phyloP scores from a whole-genome alignment of 2,888 invertebrate species.

The Flabesymbios commensalis region DNA sequence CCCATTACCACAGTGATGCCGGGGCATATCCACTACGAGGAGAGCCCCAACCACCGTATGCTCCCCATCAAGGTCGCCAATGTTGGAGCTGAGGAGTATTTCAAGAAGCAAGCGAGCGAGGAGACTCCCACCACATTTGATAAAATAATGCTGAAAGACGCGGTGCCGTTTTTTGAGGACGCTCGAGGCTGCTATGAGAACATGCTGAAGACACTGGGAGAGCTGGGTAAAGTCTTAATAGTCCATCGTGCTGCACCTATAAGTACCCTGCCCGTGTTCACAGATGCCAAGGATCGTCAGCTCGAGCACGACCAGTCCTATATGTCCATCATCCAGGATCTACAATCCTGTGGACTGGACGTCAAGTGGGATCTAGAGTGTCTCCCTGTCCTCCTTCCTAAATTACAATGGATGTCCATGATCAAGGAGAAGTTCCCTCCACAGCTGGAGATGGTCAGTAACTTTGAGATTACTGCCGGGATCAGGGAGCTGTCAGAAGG shows the following conservation, averaged over 20 bases:
- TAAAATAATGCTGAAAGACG: conserved; percentile 52
- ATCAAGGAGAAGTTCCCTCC: conserved; percentile 50
- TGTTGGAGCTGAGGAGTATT: conserved; percentile 55
- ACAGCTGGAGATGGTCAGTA: conserved; percentile 50
- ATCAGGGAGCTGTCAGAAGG: conserved; percentile 56
- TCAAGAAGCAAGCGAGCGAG: conserved; percentile 33
- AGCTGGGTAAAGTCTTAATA: conserved; percentile 48
- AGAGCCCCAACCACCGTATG: conserved; percentile 39
- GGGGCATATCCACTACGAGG: conserved; percentile 52
- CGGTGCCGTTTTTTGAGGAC: conserved; percentile 47
- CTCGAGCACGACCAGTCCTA: conserved; percentile 49
- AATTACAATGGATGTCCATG: conserved; percentile 54
- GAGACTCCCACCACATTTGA: conserved; percentile 39
- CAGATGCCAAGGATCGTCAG: conserved; percentile 45
- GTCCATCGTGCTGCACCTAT: conserved; percentile 50
- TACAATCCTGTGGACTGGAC: conserved; percentile 45
- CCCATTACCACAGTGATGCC: conserved; percentile 50
- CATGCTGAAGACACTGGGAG: conserved; percentile 43
- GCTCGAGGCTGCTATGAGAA: conserved; percentile 45
- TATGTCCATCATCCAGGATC: conserved; percentile 48
- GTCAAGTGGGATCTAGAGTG: conserved; percentile 56
- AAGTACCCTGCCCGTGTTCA: conserved; percentile 52
- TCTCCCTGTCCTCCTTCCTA: conserved; percentile 49
- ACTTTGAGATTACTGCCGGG: conserved; percentile 47
- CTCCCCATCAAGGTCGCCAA: conserved; percentile 41